phyloP scores from a whole-genome alignment of 2,888 invertebrate genomes.

The Prosapia bicincta region DNA sequence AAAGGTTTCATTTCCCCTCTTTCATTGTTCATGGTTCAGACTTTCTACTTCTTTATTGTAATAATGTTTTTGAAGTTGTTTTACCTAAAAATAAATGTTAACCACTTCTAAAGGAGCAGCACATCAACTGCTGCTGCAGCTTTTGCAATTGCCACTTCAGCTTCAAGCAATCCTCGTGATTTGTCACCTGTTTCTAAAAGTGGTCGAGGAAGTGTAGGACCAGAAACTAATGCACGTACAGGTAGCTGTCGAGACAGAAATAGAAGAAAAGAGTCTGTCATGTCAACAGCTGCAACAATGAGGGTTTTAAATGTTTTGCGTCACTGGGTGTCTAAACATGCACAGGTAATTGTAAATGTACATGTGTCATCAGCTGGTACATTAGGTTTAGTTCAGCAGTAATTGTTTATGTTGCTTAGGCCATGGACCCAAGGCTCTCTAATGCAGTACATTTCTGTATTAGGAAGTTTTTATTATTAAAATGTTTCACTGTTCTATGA shows the following conservation, averaged over 20 bases:
- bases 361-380: too few relatives aligned
- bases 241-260: conserved; percentile 47
- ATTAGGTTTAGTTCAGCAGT: too few relatives aligned
- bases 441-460: too few relatives aligned
- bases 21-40: too few relatives aligned
- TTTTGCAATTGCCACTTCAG: conserved; percentile 88
- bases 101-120: conserved; percentile 60
- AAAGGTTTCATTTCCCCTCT: too few relatives aligned
- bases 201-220: conserved; percentile 16
- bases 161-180: conserved; percentile 77
- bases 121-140: conserved; percentile 85
- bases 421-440: too few relatives aligned
- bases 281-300: conserved; percentile 93
- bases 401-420: too few relatives aligned
- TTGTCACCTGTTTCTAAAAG: conserved; percentile 46
- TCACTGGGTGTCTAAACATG: conserved; percentile 90
- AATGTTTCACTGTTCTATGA: too few relatives aligned
- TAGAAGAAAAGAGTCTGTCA: conserved; percentile 65
- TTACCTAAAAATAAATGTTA: conserved; percentile 24
- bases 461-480: too few relatives aligned
- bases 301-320: conserved; percentile 83
- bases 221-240: conserved; percentile 15
- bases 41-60: too few relatives aligned
- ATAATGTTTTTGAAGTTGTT: neutral
- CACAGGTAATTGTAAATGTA: conserved; percentile 52